Evolutionary conservation across 2,797 vertebrate genomes (phyloP).

Genomic region (Eulemur mongoz): DNA sequence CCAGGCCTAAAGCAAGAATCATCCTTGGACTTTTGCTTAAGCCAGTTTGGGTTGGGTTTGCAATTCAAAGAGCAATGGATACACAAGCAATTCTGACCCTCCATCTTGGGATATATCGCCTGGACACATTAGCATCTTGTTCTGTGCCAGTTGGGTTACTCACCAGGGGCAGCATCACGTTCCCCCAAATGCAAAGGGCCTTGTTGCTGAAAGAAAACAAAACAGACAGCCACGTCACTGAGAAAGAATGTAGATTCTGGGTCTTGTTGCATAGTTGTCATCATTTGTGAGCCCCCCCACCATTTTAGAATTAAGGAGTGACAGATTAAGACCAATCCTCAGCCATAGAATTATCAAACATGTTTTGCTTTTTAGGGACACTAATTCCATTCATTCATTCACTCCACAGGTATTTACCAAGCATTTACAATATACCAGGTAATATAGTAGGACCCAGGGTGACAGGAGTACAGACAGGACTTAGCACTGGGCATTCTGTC

Average conservation of each 20-base stretch:
- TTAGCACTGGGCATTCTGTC: not conserved
- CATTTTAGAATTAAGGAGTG: not conserved
- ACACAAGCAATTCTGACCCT: not conserved
- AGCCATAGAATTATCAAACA: not conserved
- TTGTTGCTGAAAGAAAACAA: conserved; percentile 57
- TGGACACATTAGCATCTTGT: not conserved
- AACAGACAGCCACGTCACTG: not conserved
- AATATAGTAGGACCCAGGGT: not conserved
- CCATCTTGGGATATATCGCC: not conserved
- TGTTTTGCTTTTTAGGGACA: not conserved
- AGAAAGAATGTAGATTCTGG: not conserved
- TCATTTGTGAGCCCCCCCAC: not conserved
- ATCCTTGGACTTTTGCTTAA: not conserved
- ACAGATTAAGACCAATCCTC: not conserved
- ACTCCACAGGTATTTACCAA: not conserved
- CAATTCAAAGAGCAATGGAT: not conserved
- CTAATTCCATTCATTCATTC: not conserved
- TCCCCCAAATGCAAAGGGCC: not conserved
- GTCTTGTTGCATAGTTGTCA: not conserved
- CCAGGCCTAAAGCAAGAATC: not conserved
- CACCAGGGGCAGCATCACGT: not conserved
- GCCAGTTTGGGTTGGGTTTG: not conserved
- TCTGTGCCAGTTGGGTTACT: not conserved
- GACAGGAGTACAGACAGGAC: not conserved
- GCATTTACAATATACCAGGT: not conserved